Evolutionary conservation across 2,888 invertebrate genomes (phyloP), one percentile per base, ranked within the genome.

Genomic region (Tuberolachnus salignus): DNA sequence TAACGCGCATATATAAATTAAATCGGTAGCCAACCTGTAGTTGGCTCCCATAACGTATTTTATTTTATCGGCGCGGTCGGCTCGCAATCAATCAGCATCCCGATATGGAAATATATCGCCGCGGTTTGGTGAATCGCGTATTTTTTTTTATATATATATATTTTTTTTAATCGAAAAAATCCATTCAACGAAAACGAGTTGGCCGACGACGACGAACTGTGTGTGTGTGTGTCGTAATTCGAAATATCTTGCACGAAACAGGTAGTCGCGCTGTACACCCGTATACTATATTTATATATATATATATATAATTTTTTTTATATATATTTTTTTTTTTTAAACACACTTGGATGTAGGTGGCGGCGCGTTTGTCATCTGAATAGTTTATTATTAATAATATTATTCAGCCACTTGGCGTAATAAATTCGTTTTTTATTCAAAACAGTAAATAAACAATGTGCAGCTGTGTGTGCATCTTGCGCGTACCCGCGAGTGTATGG

Each of bases 371-470:
- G 78, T 78, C 78, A 69, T 78, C 49, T 61, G 78, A 78, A 78
- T 69, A 69, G 78, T 78, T 78, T 78, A 78, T 74, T 66, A 66
- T 46, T 78, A 78, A 78, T 78, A 78, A 78, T 78, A 78, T 34
- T 34, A 34, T 78, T 69, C 78, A 42, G 57, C 78, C 57, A 42
- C 67, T 67, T 42, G 78, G 67, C 69, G 78, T 78, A 78, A 78
- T 69, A 78, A 78, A 78, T 78, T 69, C 67, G 78, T 78, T 78
- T 78, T 78, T 78, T 78, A 78, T 78, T 78, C 59, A 78, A 78
- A 78, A 78, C 21, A 78, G 78, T 69, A 69, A 78, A 78, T 78
- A 78, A 78, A 78, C 78, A 78, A 78, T 78, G 67, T 49, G 67
- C 14, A 34, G 21, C 26, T 1, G 53, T 23, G n/a, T 14, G 64